Percentiles rank a stretch among this genome's conserved stretches.
These are phyloP conservation scores for Cydia splendana DNA, from an alignment of 1,140 invertebrate species.

Conservation along the genomic window DNA sequence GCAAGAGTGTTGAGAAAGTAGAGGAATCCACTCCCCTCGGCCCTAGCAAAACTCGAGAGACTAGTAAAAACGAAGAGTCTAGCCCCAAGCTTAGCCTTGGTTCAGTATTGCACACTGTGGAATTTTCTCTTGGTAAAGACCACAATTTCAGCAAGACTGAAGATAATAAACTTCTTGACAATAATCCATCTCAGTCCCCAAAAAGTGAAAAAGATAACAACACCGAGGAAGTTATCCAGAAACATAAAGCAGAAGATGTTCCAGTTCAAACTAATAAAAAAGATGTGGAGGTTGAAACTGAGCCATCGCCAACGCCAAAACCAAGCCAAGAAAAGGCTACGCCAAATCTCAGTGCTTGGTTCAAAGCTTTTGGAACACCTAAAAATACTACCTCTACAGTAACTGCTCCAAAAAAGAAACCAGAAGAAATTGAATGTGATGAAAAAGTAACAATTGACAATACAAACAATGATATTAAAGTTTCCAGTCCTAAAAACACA, in stretches of 20 bases:
- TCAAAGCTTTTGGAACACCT: conserved; percentile 93
- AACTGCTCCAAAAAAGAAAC: conserved; percentile 72
- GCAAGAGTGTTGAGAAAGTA: conserved; percentile 68
- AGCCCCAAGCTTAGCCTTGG: conserved; percentile 90
- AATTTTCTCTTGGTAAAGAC: conserved; percentile 81
- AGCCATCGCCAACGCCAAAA: conserved; percentile 61
- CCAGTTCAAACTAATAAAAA: conserved; percentile 64
- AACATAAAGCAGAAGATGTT: conserved; percentile 52
- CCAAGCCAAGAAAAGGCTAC: conserved; percentile 84
- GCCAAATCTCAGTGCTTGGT: conserved; percentile 93
- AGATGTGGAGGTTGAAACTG: conserved; percentile 67
- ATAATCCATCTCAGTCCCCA: conserved; percentile 47
- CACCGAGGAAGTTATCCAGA: conserved; percentile 41
- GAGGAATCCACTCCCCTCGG: conserved; percentile 76
- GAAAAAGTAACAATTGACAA: conserved; percentile 58
- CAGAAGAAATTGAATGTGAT: conserved; percentile 62
- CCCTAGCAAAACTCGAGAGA: conserved; percentile 78
- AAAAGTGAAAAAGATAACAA: conserved; percentile 46
- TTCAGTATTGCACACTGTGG: conserved; percentile 86
- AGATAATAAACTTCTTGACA: conserved; percentile 55
- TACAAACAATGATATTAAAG: conserved; percentile 56
- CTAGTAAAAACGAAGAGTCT: conserved; percentile 81
- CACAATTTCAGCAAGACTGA: conserved; percentile 81
- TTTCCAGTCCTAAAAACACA: conserved; percentile 54
- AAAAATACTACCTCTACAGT: conserved; percentile 72